Percentiles rank a stretch among this genome's conserved stretches.
phyloP scores from a whole-genome alignment of 92 coral and sea anemone species.

The Actinostola sp. region DNA sequence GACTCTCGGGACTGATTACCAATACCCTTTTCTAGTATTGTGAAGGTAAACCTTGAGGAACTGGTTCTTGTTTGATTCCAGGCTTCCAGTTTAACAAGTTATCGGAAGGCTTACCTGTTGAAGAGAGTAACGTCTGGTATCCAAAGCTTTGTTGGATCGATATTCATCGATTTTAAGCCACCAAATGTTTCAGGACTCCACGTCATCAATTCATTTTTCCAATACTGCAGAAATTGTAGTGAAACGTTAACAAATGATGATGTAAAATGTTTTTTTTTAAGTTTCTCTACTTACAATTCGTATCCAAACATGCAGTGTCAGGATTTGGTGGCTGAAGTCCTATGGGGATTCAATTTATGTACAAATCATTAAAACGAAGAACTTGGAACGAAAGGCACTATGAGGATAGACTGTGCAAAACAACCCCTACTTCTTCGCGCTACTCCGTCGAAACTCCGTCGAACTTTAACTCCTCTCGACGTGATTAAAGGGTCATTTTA shows the following conservation, averaged over 20 bases:
- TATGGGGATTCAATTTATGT: neutral
- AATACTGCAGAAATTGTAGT: slow-evolving; percentile 23
- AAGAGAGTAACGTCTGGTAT: slow-evolving; percentile 52
- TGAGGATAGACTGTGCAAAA: no score
- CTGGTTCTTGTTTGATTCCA: neutral
- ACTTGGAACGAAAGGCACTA: no score
- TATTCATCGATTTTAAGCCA: slow-evolving; percentile 44
- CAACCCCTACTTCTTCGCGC: no score
- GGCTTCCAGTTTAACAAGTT: neutral
- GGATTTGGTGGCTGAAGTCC: slow-evolving; percentile 20
- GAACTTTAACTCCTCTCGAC: no score
- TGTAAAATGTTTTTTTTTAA: neutral
- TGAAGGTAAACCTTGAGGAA: neutral
- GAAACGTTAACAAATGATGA: neutral
- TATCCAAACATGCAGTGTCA: slow-evolving; percentile 25
- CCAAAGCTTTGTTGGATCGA: slow-evolving; percentile 52
- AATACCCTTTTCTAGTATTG: no score
- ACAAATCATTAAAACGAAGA: neutral
- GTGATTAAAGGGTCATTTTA: no score
- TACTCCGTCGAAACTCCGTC: no score
- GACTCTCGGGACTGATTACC: no score
- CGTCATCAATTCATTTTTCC: slow-evolving; percentile 33
- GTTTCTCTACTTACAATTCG: slow-evolving; percentile 30
- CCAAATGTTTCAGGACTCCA: slow-evolving; percentile 60
- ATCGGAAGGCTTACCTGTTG: slow-evolving; percentile 31